Conservation (phyloP, 2,113 vertebrate species). For the Scomber colias region DNA sequence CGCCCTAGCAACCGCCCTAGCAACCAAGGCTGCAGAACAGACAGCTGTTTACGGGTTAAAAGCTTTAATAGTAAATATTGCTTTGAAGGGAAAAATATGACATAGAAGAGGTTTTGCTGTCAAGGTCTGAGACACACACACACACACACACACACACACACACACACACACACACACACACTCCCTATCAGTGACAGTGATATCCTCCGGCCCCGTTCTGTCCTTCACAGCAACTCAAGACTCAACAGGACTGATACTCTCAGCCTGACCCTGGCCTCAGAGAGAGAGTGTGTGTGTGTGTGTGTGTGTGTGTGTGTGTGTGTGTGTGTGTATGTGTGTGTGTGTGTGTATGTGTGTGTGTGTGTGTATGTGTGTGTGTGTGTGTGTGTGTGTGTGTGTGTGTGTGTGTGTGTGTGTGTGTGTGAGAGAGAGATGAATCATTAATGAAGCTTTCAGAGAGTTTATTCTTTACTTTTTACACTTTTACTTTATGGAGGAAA, state of each 20-base stretch:
- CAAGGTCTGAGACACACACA: constrained; percentile 17
- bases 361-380: constrained; percentile 10
- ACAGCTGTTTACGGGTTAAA: too few relatives aligned
- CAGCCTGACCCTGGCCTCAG: constrained; percentile 28
- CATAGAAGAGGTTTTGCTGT: background rate
- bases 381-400: background rate
- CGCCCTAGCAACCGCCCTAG: too few relatives aligned
- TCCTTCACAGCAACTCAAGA: constrained; percentile 36
- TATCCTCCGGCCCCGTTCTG: constrained; percentile 17
- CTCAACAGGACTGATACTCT: constrained; percentile 41
- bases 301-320: constrained; percentile 10
- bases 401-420: too few relatives aligned
- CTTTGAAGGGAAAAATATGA: background rate
- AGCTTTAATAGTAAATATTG: too few relatives aligned
- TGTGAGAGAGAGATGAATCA: too few relatives aligned
- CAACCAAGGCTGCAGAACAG: too few relatives aligned
- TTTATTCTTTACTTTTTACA: too few relatives aligned
- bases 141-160: constrained; percentile 22
- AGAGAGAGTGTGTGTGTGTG: constrained; percentile 8
- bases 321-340: constrained; percentile 18
- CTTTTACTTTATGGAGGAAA: too few relatives aligned
- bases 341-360: too few relatives aligned
- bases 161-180: constrained; percentile 21
- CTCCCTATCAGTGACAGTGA: background rate
- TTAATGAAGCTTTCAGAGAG: too few relatives aligned